Conservation (phyloP, 2,797 vertebrate genomes). For the Sternarchorhynchus goeldii region DNA sequence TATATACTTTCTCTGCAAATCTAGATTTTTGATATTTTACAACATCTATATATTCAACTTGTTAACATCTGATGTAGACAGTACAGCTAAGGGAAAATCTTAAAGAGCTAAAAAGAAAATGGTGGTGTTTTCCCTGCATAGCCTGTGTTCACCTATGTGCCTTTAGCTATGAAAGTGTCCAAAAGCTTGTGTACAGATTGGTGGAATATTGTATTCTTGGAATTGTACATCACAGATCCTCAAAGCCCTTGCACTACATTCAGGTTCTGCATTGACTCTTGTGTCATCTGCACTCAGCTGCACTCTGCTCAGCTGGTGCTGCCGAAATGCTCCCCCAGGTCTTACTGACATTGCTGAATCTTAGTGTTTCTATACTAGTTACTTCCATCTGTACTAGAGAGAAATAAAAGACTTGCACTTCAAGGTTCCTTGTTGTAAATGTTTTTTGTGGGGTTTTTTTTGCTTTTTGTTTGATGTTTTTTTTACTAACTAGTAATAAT, state of each 20-base stretch:
- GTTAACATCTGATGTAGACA: constrained; percentile 12
- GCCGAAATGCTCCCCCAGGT: constrained; percentile 40
- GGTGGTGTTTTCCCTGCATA: constrained; percentile 13
- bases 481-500: constrained; percentile 18
- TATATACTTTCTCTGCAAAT: constrained; percentile 29
- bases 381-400: constrained; percentile 11
- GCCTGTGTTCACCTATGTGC: constrained; percentile 31
- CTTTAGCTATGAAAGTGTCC: constrained; percentile 39
- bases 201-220: constrained; percentile 11
- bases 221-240: constrained; percentile 34
- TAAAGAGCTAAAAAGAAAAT: background rate
- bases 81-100: constrained; percentile 28
- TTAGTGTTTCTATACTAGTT: constrained; percentile 27
- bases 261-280: constrained; percentile 33
- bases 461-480: background rate
- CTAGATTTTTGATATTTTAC: constrained; percentile 36
- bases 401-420: constrained; percentile 44
- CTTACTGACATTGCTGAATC: constrained; percentile 46
- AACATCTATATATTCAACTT: constrained; percentile 30
- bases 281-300: background rate
- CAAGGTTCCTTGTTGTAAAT: constrained; percentile 14
- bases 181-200: background rate
- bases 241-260: constrained; percentile 48
- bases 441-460: background rate
- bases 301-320: background rate